These are phyloP conservation scores for Xestia xanthographa DNA, from an alignment of 2,888 invertebrate genomes.

Conservation along the genomic window DNA sequence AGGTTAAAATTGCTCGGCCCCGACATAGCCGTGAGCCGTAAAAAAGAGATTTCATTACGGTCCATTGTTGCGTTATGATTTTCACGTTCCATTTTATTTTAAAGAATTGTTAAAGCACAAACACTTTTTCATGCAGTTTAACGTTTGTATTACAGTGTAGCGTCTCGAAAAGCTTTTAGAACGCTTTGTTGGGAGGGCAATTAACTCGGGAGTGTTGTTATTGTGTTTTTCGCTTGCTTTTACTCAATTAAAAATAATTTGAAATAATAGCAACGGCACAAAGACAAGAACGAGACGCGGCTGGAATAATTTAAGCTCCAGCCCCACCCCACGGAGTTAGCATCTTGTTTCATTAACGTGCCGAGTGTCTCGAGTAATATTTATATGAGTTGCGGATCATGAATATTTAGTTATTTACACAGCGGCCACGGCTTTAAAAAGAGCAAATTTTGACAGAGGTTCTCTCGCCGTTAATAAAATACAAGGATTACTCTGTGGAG, in stretches of 20 bases:
- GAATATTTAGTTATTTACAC: conserved; percentile 81
- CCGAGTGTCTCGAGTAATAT: conserved; percentile 81
- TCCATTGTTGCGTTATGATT: conserved; percentile 86
- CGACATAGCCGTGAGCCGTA: conserved; percentile 78
- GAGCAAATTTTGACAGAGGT: conserved; percentile 77
- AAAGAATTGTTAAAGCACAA: conserved; percentile 79
- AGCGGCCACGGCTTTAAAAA: conserved; percentile 73
- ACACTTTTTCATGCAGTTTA: conserved; percentile 78
- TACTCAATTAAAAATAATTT: conserved; percentile 89
- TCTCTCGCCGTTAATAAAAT: conserved; percentile 70
- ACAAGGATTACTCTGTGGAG: conserved; percentile 65
- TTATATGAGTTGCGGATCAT: conserved; percentile 84
- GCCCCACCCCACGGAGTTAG: conserved; percentile 80
- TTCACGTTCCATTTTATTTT: conserved; percentile 84
- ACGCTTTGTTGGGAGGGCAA: conserved; percentile 80
- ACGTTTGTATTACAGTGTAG: conserved; percentile 78
- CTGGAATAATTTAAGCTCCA: conserved; percentile 84
- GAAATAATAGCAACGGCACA: conserved; percentile 85
- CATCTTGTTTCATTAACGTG: conserved; percentile 87
- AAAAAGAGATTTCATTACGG: conserved; percentile 81
- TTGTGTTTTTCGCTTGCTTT: conserved; percentile 85
- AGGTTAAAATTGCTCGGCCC: conserved; percentile 85
- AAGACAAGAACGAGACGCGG: conserved; percentile 78
- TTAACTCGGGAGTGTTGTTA: conserved; percentile 82
- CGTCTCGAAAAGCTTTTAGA: conserved; percentile 79